Conservation (phyloP, 2,797 vertebrate genomes). For the Sebastes trivittatus region DNA sequence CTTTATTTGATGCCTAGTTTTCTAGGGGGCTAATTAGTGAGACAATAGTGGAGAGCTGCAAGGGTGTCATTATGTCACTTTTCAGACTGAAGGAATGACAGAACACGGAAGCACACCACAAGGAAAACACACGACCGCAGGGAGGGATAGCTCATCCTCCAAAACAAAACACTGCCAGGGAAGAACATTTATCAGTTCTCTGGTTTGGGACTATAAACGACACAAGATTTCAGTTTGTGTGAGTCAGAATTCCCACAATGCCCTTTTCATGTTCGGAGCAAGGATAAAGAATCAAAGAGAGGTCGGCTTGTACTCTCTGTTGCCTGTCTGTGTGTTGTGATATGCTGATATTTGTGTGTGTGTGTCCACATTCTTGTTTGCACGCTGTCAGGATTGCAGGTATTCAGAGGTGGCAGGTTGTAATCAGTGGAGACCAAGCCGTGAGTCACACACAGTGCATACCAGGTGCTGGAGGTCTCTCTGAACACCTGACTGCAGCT, state of each 20-base stretch:
- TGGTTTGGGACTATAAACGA: slow-evolving; percentile 19
- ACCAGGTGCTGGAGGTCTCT: slow-evolving; percentile 21
- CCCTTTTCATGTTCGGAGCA: slow-evolving; percentile 1
- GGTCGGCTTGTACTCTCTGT: slow-evolving; percentile 5
- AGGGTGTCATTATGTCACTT: slow-evolving; percentile 59
- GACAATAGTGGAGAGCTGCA: slow-evolving; percentile 43
- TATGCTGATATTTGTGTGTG: not conserved
- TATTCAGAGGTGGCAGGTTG: slow-evolving; percentile 46
- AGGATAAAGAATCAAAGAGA: not conserved
- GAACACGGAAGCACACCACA: slow-evolving; percentile 24
- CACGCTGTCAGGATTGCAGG: slow-evolving; percentile 36
- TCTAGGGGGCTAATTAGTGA: slow-evolving; percentile 50
- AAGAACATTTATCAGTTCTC: slow-evolving; percentile 17
- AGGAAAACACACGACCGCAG: slow-evolving; percentile 29
- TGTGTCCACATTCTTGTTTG: slow-evolving; percentile 15
- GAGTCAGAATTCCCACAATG: slow-evolving; percentile 27
- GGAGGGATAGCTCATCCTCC: slow-evolving; percentile 36
- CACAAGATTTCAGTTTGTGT: slow-evolving; percentile 6
- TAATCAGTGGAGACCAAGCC: slow-evolving; percentile 52
- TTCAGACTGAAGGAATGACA: slow-evolving; percentile 35
- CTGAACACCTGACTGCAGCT: not conserved
- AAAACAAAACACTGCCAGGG: slow-evolving; percentile 40
- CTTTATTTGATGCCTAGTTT: slow-evolving; percentile 37
- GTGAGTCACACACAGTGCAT: slow-evolving; percentile 36
- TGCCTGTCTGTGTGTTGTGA: slow-evolving; percentile 4